A percentile compares a stretch with the other conserved stretches of the same genome.
Evolutionary conservation across 2,113 vertebrate genomes (phyloP).

Genomic region (Choloepus hoffmanni): DNA sequence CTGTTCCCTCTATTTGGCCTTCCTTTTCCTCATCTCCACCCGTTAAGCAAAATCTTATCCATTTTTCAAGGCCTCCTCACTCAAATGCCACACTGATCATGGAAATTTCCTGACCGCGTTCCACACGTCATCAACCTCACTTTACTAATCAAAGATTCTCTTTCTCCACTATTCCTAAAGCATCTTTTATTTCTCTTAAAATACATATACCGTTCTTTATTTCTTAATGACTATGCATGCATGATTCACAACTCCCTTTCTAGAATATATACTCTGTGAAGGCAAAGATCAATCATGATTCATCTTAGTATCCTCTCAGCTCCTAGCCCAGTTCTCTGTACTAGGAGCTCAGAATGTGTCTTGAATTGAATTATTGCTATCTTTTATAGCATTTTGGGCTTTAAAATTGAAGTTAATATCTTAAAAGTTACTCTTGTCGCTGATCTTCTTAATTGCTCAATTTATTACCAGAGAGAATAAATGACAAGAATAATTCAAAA

Average conservation of each 20-base stretch:
- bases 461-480: slow-evolving; percentile 35
- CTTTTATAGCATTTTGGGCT: slow-evolving; percentile 24
- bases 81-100: neutral
- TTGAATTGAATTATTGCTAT: slow-evolving; percentile 44
- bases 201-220: neutral
- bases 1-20: neutral
- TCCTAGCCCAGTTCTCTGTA: neutral
- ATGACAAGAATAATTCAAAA: slow-evolving; percentile 6
- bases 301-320: neutral
- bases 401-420: slow-evolving; percentile 42
- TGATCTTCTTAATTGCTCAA: neutral
- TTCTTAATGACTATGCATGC: neutral
- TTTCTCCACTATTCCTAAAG: neutral
- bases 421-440: slow-evolving; percentile 33
- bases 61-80: neutral
- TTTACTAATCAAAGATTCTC: neutral
- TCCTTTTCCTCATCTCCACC: neutral
- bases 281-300: neutral
- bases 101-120: neutral
- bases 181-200: slow-evolving; percentile 34
- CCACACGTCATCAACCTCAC: neutral
- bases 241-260: neutral
- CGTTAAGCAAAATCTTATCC: neutral
- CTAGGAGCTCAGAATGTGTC: neutral
- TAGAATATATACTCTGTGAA: neutral